Evolutionary conservation across 2,113 vertebrate genomes (phyloP).

Genomic region (Probosciger aterrimus): DNA sequence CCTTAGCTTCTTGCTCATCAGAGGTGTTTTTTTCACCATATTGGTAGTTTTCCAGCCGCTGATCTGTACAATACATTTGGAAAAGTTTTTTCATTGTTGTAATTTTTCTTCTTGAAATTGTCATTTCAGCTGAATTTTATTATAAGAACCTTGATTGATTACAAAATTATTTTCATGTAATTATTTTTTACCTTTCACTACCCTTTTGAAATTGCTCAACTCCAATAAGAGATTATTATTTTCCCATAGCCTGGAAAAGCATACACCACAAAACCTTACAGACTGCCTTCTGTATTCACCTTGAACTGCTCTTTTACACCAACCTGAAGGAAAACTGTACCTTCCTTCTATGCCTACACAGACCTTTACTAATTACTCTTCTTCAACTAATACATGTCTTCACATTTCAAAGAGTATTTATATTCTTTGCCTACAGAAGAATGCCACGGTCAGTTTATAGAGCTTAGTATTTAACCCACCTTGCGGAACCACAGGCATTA

Average conservation of each 20-base stretch:
- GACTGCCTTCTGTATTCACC: neutral
- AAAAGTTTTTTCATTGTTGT: neutral
- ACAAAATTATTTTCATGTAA: neutral
- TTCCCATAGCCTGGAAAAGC: neutral
- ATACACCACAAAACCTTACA: neutral
- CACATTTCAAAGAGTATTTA: neutral
- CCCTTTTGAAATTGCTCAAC: neutral
- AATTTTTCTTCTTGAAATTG: neutral
- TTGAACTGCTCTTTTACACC: neutral
- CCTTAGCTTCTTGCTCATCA: neutral
- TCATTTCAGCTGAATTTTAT: neutral
- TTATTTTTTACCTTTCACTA: neutral
- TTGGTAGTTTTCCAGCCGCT: neutral
- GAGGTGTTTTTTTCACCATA: neutral
- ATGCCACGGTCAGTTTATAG: neutral
- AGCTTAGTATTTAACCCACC: neutral
- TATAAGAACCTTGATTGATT: neutral
- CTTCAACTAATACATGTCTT: neutral
- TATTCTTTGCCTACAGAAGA: neutral
- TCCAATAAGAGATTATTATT: neutral
- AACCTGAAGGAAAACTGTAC: neutral
- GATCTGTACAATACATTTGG: constrained; percentile 33
- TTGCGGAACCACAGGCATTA: neutral
- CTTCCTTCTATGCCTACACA: neutral
- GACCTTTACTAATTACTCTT: neutral